These are phyloP conservation scores for Idris sp. DNA, from an alignment of 1,140 invertebrate genomes.

Conservation along the genomic window DNA sequence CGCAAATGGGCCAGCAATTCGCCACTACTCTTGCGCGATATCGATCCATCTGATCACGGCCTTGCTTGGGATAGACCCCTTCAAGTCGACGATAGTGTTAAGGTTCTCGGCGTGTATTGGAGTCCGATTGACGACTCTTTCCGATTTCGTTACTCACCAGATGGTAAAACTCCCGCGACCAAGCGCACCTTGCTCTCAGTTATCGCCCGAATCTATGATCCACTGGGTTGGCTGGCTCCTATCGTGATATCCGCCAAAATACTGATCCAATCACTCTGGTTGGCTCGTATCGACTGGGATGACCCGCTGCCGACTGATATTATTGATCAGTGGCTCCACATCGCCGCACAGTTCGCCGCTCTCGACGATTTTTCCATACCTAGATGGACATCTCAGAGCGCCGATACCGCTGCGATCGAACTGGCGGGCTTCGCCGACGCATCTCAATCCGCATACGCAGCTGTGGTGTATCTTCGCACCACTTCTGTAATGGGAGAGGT, in stretches of 20 bases:
- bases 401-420: too few species aligned
- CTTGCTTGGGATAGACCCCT: background rate
- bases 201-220: constrained; percentile 6
- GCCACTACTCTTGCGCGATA: background rate
- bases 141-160: background rate
- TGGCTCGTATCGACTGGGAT: background rate
- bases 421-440: too few species aligned
- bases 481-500: too few species aligned
- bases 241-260: constrained; percentile 6
- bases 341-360: background rate
- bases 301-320: background rate
- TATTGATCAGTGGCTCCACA: background rate
- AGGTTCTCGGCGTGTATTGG: constrained; percentile 8
- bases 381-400: background rate
- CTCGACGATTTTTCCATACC: background rate
- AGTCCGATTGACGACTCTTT: constrained; percentile 1
- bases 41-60: background rate
- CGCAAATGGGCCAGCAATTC: constrained; percentile 30
- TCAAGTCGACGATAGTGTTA: background rate
- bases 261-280: constrained; percentile 1
- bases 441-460: background rate
- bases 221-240: constrained; percentile 1
- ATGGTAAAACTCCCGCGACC: background rate
- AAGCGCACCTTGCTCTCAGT: background rate
- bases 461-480: too few species aligned